Evolutionary conservation across 2,888 invertebrate species (phyloP).

Genomic region (Dicyrtomina minuta): DNA sequence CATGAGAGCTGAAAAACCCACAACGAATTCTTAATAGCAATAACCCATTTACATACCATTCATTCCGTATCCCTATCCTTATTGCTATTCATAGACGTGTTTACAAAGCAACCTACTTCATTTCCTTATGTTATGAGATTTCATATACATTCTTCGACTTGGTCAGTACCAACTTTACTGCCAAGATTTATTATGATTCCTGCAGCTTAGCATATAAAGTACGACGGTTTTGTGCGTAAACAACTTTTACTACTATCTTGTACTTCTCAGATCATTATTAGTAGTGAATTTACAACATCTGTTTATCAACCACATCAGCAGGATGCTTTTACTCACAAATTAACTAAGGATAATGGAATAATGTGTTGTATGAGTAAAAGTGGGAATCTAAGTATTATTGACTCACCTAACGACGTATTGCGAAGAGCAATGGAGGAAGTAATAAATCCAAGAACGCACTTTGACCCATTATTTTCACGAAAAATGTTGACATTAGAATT

Average conservation of each 20-base stretch:
- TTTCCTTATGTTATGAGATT: no score
- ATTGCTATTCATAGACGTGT: no score
- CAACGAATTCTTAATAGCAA: neutral
- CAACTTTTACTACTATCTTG: neutral
- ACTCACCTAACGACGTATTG: constrained; percentile 72
- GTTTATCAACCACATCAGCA: neutral
- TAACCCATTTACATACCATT: neutral
- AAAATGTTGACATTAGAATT: constrained; percentile 88
- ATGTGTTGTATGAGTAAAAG: no score
- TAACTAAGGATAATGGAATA: neutral
- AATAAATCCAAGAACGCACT: constrained; percentile 86
- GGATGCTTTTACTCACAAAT: neutral
- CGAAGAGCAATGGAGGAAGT: constrained; percentile 75
- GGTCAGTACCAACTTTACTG: no score
- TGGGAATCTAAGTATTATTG: no score
- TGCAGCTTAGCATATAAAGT: no score
- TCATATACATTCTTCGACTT: no score
- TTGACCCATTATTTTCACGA: constrained; percentile 89
- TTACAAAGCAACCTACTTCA: no score
- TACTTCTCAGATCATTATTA: neutral
- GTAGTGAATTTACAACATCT: neutral
- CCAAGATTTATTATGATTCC: no score
- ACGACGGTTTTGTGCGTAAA: neutral
- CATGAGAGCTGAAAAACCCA: constrained; percentile 67
- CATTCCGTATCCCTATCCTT: neutral